These are phyloP conservation scores for Plebejus melissa DNA, from an alignment of 2,888 invertebrate species.

Conservation along the genomic window DNA sequence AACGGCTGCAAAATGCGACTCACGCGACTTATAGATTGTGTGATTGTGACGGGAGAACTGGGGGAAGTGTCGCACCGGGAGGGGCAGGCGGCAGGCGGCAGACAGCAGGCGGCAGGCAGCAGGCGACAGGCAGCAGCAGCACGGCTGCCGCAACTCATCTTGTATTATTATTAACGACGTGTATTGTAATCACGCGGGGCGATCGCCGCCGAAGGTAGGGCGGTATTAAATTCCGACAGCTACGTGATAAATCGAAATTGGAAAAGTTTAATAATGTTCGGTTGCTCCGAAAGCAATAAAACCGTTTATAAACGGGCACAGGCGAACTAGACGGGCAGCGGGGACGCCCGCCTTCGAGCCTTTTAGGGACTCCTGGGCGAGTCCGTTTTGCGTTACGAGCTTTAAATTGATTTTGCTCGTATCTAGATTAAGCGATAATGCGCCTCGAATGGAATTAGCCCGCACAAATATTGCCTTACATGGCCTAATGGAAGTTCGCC, in stretches of 20 bases:
- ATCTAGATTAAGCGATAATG: conserved; percentile 71
- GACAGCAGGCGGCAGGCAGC: not conserved
- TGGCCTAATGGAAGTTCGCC: conserved; percentile 23
- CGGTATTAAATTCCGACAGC: conserved; percentile 80
- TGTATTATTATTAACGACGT: conserved; percentile 78
- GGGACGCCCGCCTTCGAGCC: conserved; percentile 74
- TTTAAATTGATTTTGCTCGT: conserved; percentile 71
- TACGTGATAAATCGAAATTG: conserved; percentile 80
- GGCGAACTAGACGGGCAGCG: conserved; percentile 75
- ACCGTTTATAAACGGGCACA: conserved; percentile 79
- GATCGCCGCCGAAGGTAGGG: conserved; percentile 79
- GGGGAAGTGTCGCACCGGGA: conserved; percentile 20
- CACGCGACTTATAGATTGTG: conserved; percentile 26
- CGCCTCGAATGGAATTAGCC: conserved; percentile 24
- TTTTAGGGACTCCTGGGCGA: conserved; percentile 76
- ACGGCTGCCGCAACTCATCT: conserved; percentile 50
- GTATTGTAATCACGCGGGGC: conserved; percentile 79
- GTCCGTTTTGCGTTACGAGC: conserved; percentile 61
- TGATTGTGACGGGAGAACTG: conserved; percentile 32
- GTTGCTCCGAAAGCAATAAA: conserved; percentile 80
- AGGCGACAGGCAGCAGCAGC: not conserved
- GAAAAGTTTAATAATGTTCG: conserved; percentile 81
- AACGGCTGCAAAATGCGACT: conserved; percentile 33
- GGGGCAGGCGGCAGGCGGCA: not conserved
- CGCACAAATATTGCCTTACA: conserved; percentile 22